Conservation (phyloP, 2,888 invertebrate genomes). For the Drosophila greeni region DNA sequence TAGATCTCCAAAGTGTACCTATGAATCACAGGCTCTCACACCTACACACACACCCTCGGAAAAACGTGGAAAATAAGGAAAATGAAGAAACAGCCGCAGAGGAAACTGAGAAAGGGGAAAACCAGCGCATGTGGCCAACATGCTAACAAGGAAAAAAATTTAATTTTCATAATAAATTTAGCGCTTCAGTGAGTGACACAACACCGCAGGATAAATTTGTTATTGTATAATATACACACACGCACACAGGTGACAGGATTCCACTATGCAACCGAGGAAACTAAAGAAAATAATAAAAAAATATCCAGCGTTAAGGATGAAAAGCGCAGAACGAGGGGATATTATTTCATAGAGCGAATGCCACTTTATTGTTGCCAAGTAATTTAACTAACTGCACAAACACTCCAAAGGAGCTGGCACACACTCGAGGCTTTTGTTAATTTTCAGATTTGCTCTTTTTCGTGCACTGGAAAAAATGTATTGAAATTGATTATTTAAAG, state of each 20-base stretch:
- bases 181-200: constrained; percentile 47
- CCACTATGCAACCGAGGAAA: constrained; percentile 3
- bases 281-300: constrained; percentile 25
- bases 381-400: constrained; percentile 68
- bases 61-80: constrained; percentile 17
- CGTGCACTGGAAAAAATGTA: not conserved
- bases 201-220: constrained; percentile 50
- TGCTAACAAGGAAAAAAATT: constrained; percentile 39
- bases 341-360: constrained; percentile 62
- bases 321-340: constrained; percentile 30
- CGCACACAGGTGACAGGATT: constrained; percentile 4
- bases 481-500: not conserved
- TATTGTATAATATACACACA: constrained; percentile 12
- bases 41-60: not conserved
- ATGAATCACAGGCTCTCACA: constrained; percentile 16
- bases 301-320: constrained; percentile 1
- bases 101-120: constrained; percentile 1
- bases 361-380: constrained; percentile 75
- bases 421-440: constrained; percentile 37
- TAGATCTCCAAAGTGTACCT: constrained; percentile 42
- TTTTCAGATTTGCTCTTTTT: constrained; percentile 33
- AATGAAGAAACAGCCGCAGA: not conserved
- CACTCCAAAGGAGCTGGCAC: constrained; percentile 25
- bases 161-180: constrained; percentile 67
- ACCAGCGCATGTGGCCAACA: constrained; percentile 21